Evolutionary conservation across 2,113 vertebrate genomes (phyloP), one percentile per base, ranked within the genome.

Genomic region (Zosterops japonicus): DNA sequence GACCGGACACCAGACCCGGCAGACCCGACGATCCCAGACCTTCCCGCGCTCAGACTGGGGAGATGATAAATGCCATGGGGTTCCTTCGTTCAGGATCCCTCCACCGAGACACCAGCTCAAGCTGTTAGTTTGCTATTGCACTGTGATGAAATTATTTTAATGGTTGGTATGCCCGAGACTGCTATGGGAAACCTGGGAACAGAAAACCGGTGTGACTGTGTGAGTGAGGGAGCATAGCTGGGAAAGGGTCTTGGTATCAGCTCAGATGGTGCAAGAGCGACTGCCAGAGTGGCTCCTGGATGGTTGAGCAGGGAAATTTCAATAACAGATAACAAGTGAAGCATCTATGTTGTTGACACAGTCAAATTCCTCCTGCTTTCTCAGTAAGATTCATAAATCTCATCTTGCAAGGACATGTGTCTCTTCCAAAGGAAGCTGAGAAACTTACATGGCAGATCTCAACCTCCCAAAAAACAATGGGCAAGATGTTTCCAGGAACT

Each of bases 101-200:
- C 42, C 57, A 35, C 17, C 6, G 53, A 75, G 33, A 35, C 39
- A 59, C 10, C 36, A 67, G 36, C 33, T 52, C 1, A 0, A 75
- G 39, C 33, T 67, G 28, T 3, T 50, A 2, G 15, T 27, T 67
- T n/a, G 33, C 29, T 29, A 44, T 1, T 39, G 60, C 19, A 44
- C 12, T 22, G 8, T 9, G 23, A 28, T 44, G 9, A 20, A 81
- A 36, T 33, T 17, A 5, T 8, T 65, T 57, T 16, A 59, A 65
- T 3, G 35, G 11, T 1, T 5, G 3, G 23, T 27, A 57, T 0
- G 0, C 10, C 35, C 42, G 42, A 65, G 44, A 50, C 39, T 11
- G 39, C 50, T 67, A 4, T 12, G 8, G 31, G 24, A 70, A 70
- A 79, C 12, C 12, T 53, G 5, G 5, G 17, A 6, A 13, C 2